A percentile compares a stretch with the other conserved stretches of the same genome.
Evolutionary conservation across 2,888 invertebrate genomes (phyloP).

Genomic region (Dorcus parallelipipedus): DNA sequence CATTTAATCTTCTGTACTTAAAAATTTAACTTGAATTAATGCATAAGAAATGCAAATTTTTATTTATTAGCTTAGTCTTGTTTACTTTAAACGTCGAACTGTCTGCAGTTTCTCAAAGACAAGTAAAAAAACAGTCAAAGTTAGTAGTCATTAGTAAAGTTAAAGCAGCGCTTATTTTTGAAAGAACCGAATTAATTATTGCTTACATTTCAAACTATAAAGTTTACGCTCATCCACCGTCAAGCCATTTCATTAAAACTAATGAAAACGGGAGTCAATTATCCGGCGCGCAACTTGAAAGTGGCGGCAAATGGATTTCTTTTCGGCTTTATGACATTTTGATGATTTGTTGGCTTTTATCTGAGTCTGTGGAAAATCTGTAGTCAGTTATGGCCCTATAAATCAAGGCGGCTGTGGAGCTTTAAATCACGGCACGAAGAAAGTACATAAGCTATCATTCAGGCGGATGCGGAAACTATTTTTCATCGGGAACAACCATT

Average conservation of each 20-base stretch:
- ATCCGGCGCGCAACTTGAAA: no score
- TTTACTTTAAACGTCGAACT: no score
- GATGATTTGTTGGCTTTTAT: conserved; percentile 35
- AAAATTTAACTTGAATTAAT: no score
- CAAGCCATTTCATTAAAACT: neutral
- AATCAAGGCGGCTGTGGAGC: conserved; percentile 32
- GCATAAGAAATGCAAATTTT: no score
- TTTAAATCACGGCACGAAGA: conserved; percentile 31
- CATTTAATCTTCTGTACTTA: no score
- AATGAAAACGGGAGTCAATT: neutral
- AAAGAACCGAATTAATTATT: neutral
- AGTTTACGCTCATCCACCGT: neutral
- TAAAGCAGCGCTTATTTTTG: neutral
- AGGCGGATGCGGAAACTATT: conserved; percentile 31
- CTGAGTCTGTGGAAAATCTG: conserved; percentile 35
- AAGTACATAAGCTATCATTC: conserved; percentile 35
- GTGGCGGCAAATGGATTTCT: no score
- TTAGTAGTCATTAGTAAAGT: no score
- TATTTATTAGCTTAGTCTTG: no score
- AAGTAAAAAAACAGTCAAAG: no score
- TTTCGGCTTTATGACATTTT: neutral
- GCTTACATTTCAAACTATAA: neutral
- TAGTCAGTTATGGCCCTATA: conserved; percentile 35
- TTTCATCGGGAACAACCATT: conserved; percentile 24
- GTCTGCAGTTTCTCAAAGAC: no score